Evolutionary conservation across 1,140 invertebrate genomes (phyloP), one percentile per base, ranked within the genome.

Genomic region (Drosophila punjabiensis): DNA sequence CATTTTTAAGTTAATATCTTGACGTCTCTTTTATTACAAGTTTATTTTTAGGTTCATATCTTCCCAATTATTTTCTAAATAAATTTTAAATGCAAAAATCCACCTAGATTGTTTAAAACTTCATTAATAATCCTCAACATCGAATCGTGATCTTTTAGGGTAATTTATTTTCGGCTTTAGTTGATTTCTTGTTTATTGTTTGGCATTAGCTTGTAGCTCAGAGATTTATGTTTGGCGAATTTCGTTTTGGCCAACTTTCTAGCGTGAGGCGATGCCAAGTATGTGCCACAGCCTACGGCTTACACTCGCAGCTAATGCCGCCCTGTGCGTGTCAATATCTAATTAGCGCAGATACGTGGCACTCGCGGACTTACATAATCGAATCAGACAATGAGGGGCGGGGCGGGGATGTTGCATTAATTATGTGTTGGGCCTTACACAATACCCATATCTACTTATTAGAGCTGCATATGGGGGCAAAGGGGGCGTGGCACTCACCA

Each of bases 201-300:
- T 50, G 67, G 37, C 39, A 55, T 64, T 78, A 41, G 53, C 63
- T 59, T 79, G 52, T 59, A 62, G 39, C 66, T 30, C 1, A 24
- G 14, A 20, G 68, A 74, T 62, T 62, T 74, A 74, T 62, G 55
- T 74, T 63, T 78, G 78, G 68, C 56, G 75, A 76, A 79, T 90
- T 90, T 89, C 71, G 73, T 76, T 90, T 89, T 82, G 71, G 79
- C 82, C 79, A 90, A 89, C 86, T 89, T 89, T 89, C 86, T 86
- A 89, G 87, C 79, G 86, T 86, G 76, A 80, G 79, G 81, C 89
- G 81, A 89, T 89, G 82, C 81, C 79, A 86, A 90, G 79, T 80
- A 81, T 55, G 45, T 39, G 32, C 30, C 63, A 43, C 50, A 58
- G 64, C 56, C 58, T 28, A 41, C 30, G 28, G 43, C 30, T 32